These are phyloP conservation scores for Drosophila prostipennis DNA, from an alignment of 2,888 invertebrate species.

Conservation along the genomic window DNA sequence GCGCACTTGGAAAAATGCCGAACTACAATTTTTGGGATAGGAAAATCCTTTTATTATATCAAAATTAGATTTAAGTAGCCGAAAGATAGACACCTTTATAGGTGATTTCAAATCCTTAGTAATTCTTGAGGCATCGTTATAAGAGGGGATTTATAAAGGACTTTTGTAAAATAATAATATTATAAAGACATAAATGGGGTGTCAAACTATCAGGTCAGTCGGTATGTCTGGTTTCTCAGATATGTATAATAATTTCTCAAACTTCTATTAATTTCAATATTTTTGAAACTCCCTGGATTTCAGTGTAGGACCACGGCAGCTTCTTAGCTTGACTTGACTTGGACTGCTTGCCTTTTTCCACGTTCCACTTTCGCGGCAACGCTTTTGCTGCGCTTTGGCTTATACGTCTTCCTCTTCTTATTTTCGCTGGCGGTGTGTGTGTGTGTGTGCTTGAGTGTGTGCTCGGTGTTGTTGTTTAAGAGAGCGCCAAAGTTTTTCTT, in stretches of 20 bases:
- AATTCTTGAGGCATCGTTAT: too few species aligned
- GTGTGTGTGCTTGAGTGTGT: background rate
- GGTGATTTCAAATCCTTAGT: too few species aligned
- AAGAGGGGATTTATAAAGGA: too few species aligned
- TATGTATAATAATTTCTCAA: too few species aligned
- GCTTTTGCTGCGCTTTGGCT: constrained; percentile 37
- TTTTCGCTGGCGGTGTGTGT: constrained; percentile 12
- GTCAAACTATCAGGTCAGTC: too few species aligned
- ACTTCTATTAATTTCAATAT: too few species aligned
- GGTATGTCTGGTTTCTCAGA: too few species aligned
- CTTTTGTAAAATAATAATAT: too few species aligned
- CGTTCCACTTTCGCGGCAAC: constrained; percentile 53
- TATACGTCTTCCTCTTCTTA: constrained; percentile 21
- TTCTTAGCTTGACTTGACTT: constrained; percentile 63
- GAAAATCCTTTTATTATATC: background rate
- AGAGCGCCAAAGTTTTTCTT: constrained; percentile 67
- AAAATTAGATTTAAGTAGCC: background rate
- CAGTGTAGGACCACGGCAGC: constrained; percentile 52
- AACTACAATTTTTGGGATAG: background rate
- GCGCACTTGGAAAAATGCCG: constrained; percentile 6
- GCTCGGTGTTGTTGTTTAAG: constrained; percentile 56
- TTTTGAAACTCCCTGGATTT: background rate
- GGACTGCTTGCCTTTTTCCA: constrained; percentile 44
- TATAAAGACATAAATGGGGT: too few species aligned
- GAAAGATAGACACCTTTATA: too few species aligned